Conservation (phyloP, 2,113 vertebrate genomes). For the Lagopus muta region DNA sequence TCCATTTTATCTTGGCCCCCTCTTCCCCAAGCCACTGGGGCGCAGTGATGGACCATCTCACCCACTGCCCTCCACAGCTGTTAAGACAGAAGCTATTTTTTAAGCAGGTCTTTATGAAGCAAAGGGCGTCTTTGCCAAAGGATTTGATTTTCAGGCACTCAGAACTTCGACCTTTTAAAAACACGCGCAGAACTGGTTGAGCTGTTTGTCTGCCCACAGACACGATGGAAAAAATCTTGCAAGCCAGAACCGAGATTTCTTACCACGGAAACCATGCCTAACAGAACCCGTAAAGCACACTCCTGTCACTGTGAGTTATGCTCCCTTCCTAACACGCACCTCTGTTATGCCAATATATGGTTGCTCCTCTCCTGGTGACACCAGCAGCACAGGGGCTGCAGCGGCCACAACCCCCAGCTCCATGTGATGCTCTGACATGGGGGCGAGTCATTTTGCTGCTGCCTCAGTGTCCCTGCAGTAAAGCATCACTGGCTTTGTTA, state of each 20-base stretch:
- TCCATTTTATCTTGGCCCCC: background rate
- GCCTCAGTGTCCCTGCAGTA: background rate
- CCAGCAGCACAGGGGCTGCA: accelerated
- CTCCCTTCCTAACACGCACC: background rate
- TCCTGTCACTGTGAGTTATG: background rate
- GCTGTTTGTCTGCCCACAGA: background rate
- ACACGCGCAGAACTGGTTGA: accelerated
- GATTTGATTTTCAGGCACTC: background rate
- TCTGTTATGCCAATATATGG: background rate
- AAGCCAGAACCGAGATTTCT: background rate
- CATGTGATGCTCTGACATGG: accelerated
- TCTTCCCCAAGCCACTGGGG: background rate
- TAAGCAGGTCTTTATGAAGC: background rate
- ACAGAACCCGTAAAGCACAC: background rate
- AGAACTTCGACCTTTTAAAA: accelerated
- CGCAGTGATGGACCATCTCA: background rate
- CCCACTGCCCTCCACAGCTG: no score
- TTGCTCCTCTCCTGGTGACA: accelerated
- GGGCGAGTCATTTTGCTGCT: accelerated
- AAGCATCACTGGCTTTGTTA: background rate
- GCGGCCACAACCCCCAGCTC: background rate
- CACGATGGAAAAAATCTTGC: background rate
- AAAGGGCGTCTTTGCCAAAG: background rate
- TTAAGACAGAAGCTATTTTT: background rate
- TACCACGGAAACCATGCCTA: accelerated